phyloP scores from a whole-genome alignment of 2,888 invertebrate species.

The Silvanus unidentatus region DNA sequence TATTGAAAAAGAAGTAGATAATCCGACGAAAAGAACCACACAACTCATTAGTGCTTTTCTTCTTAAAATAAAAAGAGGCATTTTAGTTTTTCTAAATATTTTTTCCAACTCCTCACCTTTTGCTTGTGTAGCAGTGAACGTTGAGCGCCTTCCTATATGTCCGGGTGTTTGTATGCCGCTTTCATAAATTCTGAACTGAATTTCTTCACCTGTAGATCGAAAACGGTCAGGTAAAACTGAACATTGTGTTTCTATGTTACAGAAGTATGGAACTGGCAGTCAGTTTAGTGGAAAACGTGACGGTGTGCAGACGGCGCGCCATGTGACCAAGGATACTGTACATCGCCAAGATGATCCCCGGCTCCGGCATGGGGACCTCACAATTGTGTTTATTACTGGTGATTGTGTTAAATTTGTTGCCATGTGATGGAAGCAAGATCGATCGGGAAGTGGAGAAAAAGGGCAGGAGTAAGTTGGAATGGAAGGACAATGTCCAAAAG shows the following conservation, averaged over 20 bases:
- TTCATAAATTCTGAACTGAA: conserved; percentile 4
- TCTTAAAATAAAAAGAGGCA: too few species aligned
- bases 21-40: too few species aligned
- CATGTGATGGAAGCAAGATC: background rate
- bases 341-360: conserved; percentile 19
- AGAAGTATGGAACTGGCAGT: conserved; percentile 25
- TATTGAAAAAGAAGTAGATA: too few species aligned
- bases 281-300: conserved; percentile 29
- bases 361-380: conserved; percentile 21
- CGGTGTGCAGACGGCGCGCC: conserved; percentile 23
- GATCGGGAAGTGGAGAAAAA: conserved; percentile 23
- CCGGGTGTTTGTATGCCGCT: conserved; percentile 12
- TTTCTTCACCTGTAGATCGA: conserved; percentile 23
- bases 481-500: too few species aligned
- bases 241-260: conserved; percentile 28
- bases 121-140: too few species aligned
- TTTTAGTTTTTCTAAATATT: too few species aligned
- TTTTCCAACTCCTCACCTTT: too few species aligned
- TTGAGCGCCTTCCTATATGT: too few species aligned
- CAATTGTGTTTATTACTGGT: conserved; percentile 19
- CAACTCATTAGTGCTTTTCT: too few species aligned
- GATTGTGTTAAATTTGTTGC: background rate
- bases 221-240: conserved; percentile 24
- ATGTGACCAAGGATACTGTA: conserved; percentile 24
- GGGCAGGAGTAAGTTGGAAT: conserved; percentile 40